phyloP scores from a whole-genome alignment of 2,888 invertebrate genomes.

The Buathra laborator region DNA sequence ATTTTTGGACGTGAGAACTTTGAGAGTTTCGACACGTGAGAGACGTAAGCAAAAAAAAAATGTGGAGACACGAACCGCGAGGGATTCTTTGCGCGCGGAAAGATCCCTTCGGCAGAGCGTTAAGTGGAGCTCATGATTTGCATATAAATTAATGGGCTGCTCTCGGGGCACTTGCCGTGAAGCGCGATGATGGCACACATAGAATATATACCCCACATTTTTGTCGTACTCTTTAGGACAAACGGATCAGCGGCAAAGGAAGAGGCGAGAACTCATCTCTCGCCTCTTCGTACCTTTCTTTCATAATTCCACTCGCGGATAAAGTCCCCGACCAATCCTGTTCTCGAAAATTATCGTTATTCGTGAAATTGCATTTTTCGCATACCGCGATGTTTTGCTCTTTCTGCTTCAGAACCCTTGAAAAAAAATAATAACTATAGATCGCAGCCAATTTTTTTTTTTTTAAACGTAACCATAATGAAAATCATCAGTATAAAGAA shows the following conservation, averaged over 20 bases:
- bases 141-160: conserved; percentile 64
- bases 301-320: not conserved
- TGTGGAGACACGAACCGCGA: not conserved
- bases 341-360: not conserved
- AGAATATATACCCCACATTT: conserved; percentile 19
- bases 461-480: too few relatives aligned
- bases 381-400: not conserved
- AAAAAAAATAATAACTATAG: not conserved
- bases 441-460: too few relatives aligned
- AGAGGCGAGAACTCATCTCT: not conserved
- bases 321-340: not conserved
- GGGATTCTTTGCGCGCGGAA: conserved; percentile 35
- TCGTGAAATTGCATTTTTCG: not conserved
- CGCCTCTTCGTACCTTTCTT: not conserved
- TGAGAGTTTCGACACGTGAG: conserved; percentile 15
- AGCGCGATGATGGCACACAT: conserved; percentile 28
- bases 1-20: conserved; percentile 18
- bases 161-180: conserved; percentile 7
- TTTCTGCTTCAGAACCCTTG: not conserved
- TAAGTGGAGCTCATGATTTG: conserved; percentile 59
- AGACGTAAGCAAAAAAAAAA: conserved; percentile 24
- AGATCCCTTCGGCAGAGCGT: conserved; percentile 44
- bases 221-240: conserved; percentile 12
- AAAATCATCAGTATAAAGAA: too few relatives aligned
- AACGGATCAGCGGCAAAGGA: not conserved